Percentiles rank a stretch among this genome's conserved stretches.
Conservation (phyloP, 2,888 invertebrate species). For the Tholera decimalis region DNA sequence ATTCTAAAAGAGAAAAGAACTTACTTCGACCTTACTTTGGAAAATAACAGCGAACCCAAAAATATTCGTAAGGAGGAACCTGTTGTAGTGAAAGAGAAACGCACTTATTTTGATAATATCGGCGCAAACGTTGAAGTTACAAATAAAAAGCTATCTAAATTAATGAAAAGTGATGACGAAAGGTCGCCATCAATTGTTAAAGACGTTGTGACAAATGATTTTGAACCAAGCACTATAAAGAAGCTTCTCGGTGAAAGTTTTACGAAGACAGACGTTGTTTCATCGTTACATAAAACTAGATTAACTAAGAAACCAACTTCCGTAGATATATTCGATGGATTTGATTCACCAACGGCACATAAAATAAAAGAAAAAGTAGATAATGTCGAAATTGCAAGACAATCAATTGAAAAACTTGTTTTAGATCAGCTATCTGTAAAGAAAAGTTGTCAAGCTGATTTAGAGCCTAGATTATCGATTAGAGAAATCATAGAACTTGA, state of each 20-base stretch:
- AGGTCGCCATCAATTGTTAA: constrained; percentile 82
- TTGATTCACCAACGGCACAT: constrained; percentile 69
- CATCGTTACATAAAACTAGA: constrained; percentile 68
- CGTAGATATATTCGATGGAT: constrained; percentile 81
- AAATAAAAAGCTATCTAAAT: constrained; percentile 63
- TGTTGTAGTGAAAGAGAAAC: constrained; percentile 63
- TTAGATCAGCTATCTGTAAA: constrained; percentile 65
- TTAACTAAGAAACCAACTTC: constrained; percentile 76
- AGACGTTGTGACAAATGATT: constrained; percentile 73
- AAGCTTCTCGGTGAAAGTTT: constrained; percentile 81
- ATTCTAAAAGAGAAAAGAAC: constrained; percentile 73
- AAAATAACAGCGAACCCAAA: constrained; percentile 32
- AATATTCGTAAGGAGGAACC: constrained; percentile 33
- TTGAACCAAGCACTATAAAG: constrained; percentile 78
- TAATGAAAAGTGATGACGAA: constrained; percentile 67
- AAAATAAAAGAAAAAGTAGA: constrained; percentile 62
- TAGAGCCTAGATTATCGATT: constrained; percentile 26
- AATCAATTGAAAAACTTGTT: constrained; percentile 71
- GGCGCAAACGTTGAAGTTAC: constrained; percentile 56
- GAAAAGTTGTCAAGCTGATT: constrained; percentile 21
- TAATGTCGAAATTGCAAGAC: constrained; percentile 63
- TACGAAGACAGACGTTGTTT: constrained; percentile 70
- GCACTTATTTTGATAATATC: constrained; percentile 77
- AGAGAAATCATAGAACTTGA: constrained; percentile 35
- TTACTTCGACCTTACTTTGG: constrained; percentile 70